Base-by-base conservation (phyloP, 2,888 invertebrate genomes). In the Linnaemya tessellans region DNA sequence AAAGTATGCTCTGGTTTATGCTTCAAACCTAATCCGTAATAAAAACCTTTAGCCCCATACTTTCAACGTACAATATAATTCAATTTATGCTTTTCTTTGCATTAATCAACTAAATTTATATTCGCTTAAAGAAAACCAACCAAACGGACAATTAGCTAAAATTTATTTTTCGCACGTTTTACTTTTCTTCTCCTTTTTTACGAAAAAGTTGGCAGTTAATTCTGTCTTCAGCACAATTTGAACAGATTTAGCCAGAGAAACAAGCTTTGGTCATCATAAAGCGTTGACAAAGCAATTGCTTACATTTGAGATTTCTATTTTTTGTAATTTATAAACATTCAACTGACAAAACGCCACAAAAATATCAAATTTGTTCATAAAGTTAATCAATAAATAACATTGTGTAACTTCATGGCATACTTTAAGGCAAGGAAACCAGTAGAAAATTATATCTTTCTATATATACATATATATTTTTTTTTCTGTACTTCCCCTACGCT, bases 401-500 rank as follows among this genome's bases (percentile, higher is more conserved):
- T 13, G 9, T 41, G 38, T 38, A 22, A 22, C 25, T 74, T 62
- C 20, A 11, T 41, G 51, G 41, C 43, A 54, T 64, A 30, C 41
- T 54, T 54, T 41, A 9, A 64, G 54, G 51, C 10, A 8, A 56
- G 4, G 1, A 25, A 4, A n/a, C n/a, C n/a, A n/a, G 20, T 15
- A 13, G 18, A 51, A 22, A 30, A 30, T 30, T 30, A 2, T 30
- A 30, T 30, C 30, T 5, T 71, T 25, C 35, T n/a, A n/a, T n/a
- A n/a, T n/a, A n/a, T n/a, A n/a, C n/a, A n/a, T n/a, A n/a, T 46
- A 18, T 11, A 11, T 3, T 60, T 20, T 46, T 60, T 30, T 1
- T 20, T 65, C 18, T 56, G 38, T 46, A 80, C 74, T 80, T 80
- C 20, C 38, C 49, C 51, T 51, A 74, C 67, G 73, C 74, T 68